phyloP scores from a whole-genome alignment of 2,113 vertebrate genomes.

The Cochlearius cochlearius region DNA sequence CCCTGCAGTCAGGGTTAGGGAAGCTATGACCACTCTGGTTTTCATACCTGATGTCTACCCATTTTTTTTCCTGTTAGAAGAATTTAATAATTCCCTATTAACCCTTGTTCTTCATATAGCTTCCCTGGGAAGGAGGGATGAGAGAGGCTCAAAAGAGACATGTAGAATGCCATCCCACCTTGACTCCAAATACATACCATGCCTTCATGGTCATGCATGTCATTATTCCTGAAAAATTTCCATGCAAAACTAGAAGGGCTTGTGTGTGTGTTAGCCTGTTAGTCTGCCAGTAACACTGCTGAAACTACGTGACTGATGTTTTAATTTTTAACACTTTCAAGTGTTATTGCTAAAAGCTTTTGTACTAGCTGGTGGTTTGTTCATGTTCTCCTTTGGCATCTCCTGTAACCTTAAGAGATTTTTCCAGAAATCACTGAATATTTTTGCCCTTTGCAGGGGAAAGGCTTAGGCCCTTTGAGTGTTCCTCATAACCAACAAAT shows the following conservation, averaged over 20 bases:
- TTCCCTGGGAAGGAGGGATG: background rate
- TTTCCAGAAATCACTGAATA: background rate
- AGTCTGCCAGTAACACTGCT: background rate
- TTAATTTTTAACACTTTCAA: background rate
- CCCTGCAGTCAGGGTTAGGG: background rate
- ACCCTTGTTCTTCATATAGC: background rate
- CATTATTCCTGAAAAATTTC: background rate
- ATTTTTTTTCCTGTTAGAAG: background rate
- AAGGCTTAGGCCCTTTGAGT: background rate
- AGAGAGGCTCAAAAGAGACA: background rate
- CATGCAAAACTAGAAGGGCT: background rate
- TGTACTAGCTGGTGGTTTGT: background rate
- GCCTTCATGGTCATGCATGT: background rate
- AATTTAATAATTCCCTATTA: background rate
- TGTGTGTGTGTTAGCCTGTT: background rate
- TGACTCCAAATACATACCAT: background rate
- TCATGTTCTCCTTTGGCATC: background rate
- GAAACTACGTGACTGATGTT: background rate
- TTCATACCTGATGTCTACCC: background rate
- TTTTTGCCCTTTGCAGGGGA: background rate
- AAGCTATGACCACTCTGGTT: background rate
- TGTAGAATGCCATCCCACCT: background rate
- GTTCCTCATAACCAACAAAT: background rate
- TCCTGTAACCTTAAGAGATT: background rate
- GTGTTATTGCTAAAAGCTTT: background rate